Base-by-base conservation (phyloP, 35 echinoderm and acorn worm species). In the Heliocidaris tuberculata region DNA sequence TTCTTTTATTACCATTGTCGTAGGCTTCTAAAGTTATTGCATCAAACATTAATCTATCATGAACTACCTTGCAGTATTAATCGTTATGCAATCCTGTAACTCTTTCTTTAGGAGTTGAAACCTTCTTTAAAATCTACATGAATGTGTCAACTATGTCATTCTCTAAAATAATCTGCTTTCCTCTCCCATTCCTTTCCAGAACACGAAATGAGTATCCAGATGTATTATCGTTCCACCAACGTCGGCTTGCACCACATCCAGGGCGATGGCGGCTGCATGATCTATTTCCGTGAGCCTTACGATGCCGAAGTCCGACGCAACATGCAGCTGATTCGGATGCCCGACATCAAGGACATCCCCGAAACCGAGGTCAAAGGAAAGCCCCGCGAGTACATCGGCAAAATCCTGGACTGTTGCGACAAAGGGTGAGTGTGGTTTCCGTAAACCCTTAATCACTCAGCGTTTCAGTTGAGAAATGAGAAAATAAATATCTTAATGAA, bases 171-270 rank as follows among this genome's bases (percentile, higher is more conserved):
- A 94, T 94, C 56, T 94, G 48, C 27, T 92, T 31, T 59, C 31
- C 59, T 30, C 48, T 61, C 27, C 86, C 30, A 27, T 31, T 65
- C 61, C 27, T 78, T 21, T 30, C 31, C 16, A 96, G 95, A 96
- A 78, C 95, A 96, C n/a, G 88, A 59, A 32, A 96, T 96, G 95
- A 94, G 85, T n/a, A 94, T 96, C 27, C 93, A 94, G 47, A 86
- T 96, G 47, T 96, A 88, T 86, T 96, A 96, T 54, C 93, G n/a
- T n/a, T 96, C 95, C 50, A 54, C 93, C 8, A 47, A 96, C 32
- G 95, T 93, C n/a, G 85, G 93, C 15, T 91, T 61, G 24, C 95
- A 88, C 31, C 93, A 94, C 17, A 48, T 96, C 12, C 93, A 94
- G 9, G 94, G 85, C 24, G 85, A 94, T 10, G 30, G 32, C 4